phyloP scores from a whole-genome alignment of 2,797 vertebrate genomes.

The Spea hammondii region DNA sequence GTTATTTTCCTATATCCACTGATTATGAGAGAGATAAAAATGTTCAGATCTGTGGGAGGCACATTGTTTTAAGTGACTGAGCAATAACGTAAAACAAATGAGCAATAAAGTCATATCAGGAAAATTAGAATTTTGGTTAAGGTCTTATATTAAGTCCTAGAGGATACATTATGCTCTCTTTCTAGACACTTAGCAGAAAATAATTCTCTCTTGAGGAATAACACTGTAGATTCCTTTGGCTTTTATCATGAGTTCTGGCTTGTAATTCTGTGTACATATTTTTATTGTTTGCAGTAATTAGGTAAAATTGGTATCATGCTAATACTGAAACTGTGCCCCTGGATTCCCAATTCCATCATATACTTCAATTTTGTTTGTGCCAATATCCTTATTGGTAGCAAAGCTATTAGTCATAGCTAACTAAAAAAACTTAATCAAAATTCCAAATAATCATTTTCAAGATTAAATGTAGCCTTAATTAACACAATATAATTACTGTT shows the following conservation, averaged over 20 bases:
- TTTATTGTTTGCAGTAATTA: neutral
- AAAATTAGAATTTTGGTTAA: conserved; percentile 33
- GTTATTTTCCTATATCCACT: conserved; percentile 3
- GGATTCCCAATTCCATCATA: neutral
- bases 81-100: conserved; percentile 35
- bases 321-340: neutral
- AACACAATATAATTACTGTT: too few species aligned
- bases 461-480: too few species aligned
- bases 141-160: conserved; percentile 25
- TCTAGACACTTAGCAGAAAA: conserved; percentile 22
- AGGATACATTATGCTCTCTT: conserved; percentile 18
- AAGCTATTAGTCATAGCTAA: neutral
- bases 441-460: too few species aligned
- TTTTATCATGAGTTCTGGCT: conserved; percentile 5
- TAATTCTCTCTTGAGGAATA: conserved; percentile 27
- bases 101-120: conserved; percentile 31
- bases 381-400: neutral
- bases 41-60: conserved; percentile 26
- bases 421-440: too few species aligned
- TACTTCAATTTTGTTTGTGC: neutral
- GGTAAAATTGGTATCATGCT: neutral
- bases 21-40: conserved; percentile 24
- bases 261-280: neutral
- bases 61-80: conserved; percentile 32
- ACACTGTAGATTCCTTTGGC: neutral